phyloP scores from a whole-genome alignment of 1,140 invertebrate genomes.

The Sarcophaga peregrina region DNA sequence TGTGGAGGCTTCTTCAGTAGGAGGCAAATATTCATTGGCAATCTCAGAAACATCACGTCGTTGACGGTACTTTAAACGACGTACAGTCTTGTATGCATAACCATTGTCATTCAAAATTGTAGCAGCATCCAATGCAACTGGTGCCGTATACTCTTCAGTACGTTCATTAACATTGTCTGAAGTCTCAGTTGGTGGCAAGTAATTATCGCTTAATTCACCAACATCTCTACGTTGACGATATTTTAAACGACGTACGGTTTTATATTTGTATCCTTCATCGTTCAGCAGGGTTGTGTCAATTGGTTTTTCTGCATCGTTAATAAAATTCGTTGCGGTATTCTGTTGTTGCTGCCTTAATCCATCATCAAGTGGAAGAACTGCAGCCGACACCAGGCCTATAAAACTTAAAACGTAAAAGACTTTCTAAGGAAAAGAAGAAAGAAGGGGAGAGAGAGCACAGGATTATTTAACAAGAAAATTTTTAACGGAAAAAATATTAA shows the following conservation, averaged over 20 bases:
- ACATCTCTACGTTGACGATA: conserved; percentile 62
- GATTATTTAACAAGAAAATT: neutral
- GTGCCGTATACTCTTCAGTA: conserved; percentile 49
- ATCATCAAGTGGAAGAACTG: conserved; percentile 63
- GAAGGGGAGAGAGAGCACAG: too few species aligned
- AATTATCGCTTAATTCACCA: conserved; percentile 51
- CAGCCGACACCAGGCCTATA: conserved; percentile 64
- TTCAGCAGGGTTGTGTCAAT: conserved; percentile 49
- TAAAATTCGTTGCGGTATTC: conserved; percentile 48
- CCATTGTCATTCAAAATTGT: conserved; percentile 49
- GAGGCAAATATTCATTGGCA: conserved; percentile 54
- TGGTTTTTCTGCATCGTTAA: conserved; percentile 43
- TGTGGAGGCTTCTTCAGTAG: conserved; percentile 45
- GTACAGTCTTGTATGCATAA: conserved; percentile 52
- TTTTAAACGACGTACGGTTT: conserved; percentile 54
- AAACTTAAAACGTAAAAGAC: conserved; percentile 60
- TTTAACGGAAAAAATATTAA: neutral
- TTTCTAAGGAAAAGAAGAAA: conserved; percentile 51
- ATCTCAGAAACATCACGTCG: conserved; percentile 58
- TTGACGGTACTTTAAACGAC: conserved; percentile 54
- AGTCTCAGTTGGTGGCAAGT: conserved; percentile 52
- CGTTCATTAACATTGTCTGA: conserved; percentile 48
- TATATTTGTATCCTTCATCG: conserved; percentile 53
- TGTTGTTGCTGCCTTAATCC: conserved; percentile 27
- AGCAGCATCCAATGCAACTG: conserved; percentile 45